Conservation (phyloP, 2,113 vertebrate species). For the Mustela lutreola region DNA sequence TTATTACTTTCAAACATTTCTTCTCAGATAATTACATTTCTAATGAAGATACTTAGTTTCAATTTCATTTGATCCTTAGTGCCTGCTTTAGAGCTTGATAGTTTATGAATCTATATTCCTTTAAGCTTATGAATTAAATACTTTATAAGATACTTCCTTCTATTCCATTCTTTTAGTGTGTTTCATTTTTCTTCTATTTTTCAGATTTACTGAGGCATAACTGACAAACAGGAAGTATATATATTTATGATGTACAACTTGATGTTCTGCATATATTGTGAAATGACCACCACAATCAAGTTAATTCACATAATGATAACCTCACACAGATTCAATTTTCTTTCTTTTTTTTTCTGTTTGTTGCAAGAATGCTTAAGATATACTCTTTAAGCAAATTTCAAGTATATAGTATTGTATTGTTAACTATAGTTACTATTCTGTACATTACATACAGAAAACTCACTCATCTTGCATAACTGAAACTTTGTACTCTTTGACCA, state of each 20-base stretch:
- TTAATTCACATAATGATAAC: neutral
- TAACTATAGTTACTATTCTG: neutral
- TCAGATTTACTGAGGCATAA: neutral
- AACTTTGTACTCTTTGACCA: neutral
- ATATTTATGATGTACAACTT: neutral
- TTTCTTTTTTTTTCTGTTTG: constrained; percentile 16
- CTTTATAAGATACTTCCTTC: constrained; percentile 16
- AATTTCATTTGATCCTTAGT: constrained; percentile 63
- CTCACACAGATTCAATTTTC: neutral
- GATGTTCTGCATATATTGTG: neutral
- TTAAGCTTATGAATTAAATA: constrained; percentile 64
- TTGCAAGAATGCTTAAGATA: neutral
- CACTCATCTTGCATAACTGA: neutral
- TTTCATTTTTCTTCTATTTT: constrained; percentile 17
- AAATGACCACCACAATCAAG: constrained; percentile 5
- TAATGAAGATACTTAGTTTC: constrained; percentile 59
- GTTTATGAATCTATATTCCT: constrained; percentile 65
- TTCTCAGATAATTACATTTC: constrained; percentile 67
- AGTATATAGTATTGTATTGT: neutral
- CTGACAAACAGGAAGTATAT: neutral
- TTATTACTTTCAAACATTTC: constrained; percentile 65
- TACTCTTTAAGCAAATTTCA: neutral
- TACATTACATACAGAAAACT: neutral
- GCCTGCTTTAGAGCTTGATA: constrained; percentile 37
- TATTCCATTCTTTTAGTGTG: neutral